phyloP scores from a whole-genome alignment of 2,888 invertebrate species.

The Hermaeophaga mercurialis region DNA sequence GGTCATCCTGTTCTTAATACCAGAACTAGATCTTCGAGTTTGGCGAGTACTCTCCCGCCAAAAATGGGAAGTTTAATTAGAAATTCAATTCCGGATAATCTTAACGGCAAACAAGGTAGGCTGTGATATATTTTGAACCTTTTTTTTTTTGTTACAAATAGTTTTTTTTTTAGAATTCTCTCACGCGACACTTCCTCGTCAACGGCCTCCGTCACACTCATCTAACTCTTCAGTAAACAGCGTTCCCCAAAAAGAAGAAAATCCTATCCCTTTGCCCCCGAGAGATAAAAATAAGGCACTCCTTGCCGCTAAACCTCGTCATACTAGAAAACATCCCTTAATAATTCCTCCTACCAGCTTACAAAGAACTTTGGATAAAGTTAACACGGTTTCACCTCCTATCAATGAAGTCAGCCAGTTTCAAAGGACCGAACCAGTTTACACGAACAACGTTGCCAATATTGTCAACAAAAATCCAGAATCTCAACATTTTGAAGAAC shows the following conservation, averaged over 20 bases:
- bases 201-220: constrained; percentile 30
- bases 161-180: constrained; percentile 33
- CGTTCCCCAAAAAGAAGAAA: constrained; percentile 53
- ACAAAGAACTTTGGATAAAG: constrained; percentile 67
- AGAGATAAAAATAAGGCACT: constrained; percentile 70
- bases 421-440: constrained; percentile 45
- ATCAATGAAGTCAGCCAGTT: constrained; percentile 45
- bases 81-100: constrained; percentile 47
- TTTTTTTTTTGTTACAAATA: not conserved
- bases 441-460: constrained; percentile 46
- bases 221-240: constrained; percentile 31
- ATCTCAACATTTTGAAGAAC: constrained; percentile 63
- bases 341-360: constrained; percentile 71
- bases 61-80: constrained; percentile 42
- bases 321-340: constrained; percentile 81
- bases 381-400: constrained; percentile 58
- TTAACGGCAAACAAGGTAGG: constrained; percentile 43
- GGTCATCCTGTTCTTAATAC: constrained; percentile 63
- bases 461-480: constrained; percentile 54
- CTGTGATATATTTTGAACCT: too few species aligned
- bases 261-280: constrained; percentile 80
- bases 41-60: constrained; percentile 46
- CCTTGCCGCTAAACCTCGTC: constrained; percentile 70
- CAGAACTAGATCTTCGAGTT: constrained; percentile 48
- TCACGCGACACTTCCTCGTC: constrained; percentile 42